Evolutionary conservation across 1,140 invertebrate genomes (phyloP).

Genomic region (Leptinotarsa lineolata): DNA sequence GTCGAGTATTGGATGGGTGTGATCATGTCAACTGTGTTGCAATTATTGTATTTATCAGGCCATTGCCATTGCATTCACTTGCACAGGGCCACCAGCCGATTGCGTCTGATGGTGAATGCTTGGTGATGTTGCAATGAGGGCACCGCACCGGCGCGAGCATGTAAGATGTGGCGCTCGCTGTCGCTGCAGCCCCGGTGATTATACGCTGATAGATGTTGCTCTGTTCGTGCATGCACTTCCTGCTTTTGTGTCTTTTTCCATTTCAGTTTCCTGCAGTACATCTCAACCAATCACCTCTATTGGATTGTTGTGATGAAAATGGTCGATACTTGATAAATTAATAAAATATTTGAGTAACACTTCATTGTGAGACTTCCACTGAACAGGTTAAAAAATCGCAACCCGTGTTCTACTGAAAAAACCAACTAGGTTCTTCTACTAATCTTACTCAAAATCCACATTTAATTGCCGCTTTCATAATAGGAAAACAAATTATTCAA

Average conservation of each 20-base stretch:
- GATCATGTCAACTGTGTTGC: slow-evolving; percentile 34
- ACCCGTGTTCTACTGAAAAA: too few species aligned
- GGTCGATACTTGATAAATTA: too few species aligned
- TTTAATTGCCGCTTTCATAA: too few species aligned
- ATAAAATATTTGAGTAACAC: too few species aligned
- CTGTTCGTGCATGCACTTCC: neutral
- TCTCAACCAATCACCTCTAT: too few species aligned
- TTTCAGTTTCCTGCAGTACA: neutral
- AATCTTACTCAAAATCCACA: too few species aligned
- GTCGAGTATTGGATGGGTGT: slow-evolving; percentile 51
- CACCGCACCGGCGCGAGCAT: slow-evolving; percentile 53
- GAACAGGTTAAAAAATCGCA: too few species aligned
- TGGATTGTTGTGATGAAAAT: too few species aligned
- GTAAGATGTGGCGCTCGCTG: slow-evolving; percentile 33
- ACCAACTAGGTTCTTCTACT: too few species aligned
- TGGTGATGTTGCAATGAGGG: slow-evolving; percentile 49
- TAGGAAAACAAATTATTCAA: too few species aligned
- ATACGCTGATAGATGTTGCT: slow-evolving; percentile 34
- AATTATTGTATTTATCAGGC: slow-evolving; percentile 36
- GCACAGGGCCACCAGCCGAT: slow-evolving; percentile 43
- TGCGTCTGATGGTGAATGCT: slow-evolving; percentile 36
- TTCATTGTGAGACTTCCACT: too few species aligned
- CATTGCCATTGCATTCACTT: slow-evolving; percentile 43
- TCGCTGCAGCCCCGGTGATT: slow-evolving; percentile 45
- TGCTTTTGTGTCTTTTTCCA: neutral